Conservation (phyloP, 2,888 invertebrate genomes). For the Pantelozetes paolii region DNA sequence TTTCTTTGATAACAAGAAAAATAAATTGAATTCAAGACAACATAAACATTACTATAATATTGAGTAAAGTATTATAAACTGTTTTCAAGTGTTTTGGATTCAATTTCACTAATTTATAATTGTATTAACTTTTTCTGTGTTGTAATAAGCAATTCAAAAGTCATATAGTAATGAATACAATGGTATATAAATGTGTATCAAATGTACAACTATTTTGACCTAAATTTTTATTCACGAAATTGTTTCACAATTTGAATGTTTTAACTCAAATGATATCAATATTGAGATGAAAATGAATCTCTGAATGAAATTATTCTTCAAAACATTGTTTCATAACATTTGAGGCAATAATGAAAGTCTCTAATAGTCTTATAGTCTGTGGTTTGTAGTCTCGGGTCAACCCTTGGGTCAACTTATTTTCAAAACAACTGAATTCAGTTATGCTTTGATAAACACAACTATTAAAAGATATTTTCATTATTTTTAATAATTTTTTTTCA, state of each 20-base stretch:
- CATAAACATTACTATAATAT: neutral
- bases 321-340: neutral
- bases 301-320: neutral
- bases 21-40: no score
- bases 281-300: slow-evolving; percentile 12
- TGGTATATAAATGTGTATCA: slow-evolving; percentile 3
- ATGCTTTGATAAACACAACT: no score
- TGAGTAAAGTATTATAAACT: neutral
- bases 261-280: neutral
- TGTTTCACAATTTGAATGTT: no score
- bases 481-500: no score
- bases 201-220: slow-evolving; percentile 28
- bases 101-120: slow-evolving; percentile 17
- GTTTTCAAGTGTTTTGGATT: neutral
- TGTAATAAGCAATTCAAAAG: neutral
- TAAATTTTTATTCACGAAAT: slow-evolving; percentile 32
- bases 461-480: no score
- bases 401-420: no score
- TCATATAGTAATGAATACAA: neutral
- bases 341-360: no score
- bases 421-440: no score
- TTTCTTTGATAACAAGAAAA: no score
- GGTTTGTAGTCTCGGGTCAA: no score
- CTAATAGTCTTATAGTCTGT: no score
- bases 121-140: neutral